phyloP scores from a whole-genome alignment of 2,888 invertebrate species.

The Nysson spinosus region DNA sequence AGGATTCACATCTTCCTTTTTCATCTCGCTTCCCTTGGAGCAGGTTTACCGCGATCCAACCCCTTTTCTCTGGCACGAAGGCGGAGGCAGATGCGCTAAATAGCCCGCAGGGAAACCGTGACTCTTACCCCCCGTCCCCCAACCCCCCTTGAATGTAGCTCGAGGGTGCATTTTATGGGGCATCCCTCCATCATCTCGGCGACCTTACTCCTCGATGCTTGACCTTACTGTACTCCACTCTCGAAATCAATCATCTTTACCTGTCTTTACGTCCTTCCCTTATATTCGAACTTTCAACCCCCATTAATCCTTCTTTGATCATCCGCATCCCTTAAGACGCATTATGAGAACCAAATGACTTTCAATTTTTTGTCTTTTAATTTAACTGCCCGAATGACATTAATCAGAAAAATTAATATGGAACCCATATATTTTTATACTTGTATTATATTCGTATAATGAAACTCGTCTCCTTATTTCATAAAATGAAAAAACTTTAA shows the following conservation, averaged over 20 bases:
- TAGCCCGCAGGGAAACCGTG: conserved; percentile 71
- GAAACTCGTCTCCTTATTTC: too few relatives aligned
- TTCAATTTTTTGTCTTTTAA: too few relatives aligned
- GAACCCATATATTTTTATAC: too few relatives aligned
- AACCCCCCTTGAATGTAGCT: conserved; percentile 51
- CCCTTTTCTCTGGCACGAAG: conserved; percentile 38
- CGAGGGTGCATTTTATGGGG: conserved; percentile 60
- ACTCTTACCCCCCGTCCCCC: conserved; percentile 53
- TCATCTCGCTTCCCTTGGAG: neutral
- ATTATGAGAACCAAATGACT: too few relatives aligned
- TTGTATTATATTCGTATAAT: too few relatives aligned
- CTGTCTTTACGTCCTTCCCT: too few relatives aligned
- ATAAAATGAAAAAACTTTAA: too few relatives aligned
- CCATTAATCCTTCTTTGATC: too few relatives aligned
- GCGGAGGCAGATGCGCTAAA: conserved; percentile 73
- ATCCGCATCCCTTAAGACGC: too few relatives aligned
- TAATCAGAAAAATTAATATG: too few relatives aligned
- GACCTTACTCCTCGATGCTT: conserved; percentile 29
- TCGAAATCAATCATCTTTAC: conserved; percentile 55
- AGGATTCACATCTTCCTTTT: conserved; percentile 31
- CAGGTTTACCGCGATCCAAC: conserved; percentile 22
- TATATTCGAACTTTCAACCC: too few relatives aligned
- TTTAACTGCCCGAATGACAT: too few relatives aligned
- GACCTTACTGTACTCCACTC: conserved; percentile 32
- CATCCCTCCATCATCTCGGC: conserved; percentile 32